Evolutionary conservation across 2,113 vertebrate genomes (phyloP).

Genomic region (Lepisosteus oculatus): DNA sequence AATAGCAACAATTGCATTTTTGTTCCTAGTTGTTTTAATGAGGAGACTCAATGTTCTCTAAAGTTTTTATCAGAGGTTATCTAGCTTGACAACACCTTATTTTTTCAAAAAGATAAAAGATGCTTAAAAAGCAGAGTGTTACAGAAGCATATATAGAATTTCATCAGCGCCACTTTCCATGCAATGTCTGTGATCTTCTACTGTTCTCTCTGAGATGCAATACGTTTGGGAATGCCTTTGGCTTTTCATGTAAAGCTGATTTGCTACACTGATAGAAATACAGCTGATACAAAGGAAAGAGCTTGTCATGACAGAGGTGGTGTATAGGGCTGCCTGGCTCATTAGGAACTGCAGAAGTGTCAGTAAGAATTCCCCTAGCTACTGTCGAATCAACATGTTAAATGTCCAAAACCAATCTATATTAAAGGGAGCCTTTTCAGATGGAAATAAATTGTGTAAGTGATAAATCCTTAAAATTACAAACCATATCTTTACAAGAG

Average conservation of each 20-base stretch:
- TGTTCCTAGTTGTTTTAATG: slow-evolving; percentile 1
- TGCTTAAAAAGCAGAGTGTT: slow-evolving; percentile 1
- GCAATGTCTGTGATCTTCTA: slow-evolving; percentile 1
- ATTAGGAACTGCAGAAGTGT: slow-evolving; percentile 4
- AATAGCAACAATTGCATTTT: background rate
- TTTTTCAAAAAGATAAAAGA: slow-evolving; percentile 3
- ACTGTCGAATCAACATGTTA: background rate
- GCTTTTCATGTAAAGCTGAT: slow-evolving; percentile 11
- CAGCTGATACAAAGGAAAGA: slow-evolving; percentile 1
- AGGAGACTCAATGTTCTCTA: background rate
- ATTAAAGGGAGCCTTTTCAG: background rate
- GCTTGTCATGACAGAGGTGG: background rate
- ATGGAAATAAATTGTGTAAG: background rate
- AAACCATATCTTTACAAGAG: too few relatives aligned
- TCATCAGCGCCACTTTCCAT: background rate
- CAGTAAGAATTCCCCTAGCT: slow-evolving; percentile 5
- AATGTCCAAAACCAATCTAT: slow-evolving; percentile 5
- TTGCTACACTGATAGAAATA: background rate
- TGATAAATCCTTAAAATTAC: too few relatives aligned
- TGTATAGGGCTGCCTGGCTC: background rate
- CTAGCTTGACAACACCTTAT: background rate
- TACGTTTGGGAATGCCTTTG: slow-evolving; percentile 16
- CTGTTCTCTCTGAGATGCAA: slow-evolving; percentile 2
- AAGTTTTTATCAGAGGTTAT: background rate
- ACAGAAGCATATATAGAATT: slow-evolving; percentile 13